These are phyloP conservation scores for Empidonax alnorum DNA, from an alignment of 2,113 vertebrate genomes.

Conservation along the genomic window DNA sequence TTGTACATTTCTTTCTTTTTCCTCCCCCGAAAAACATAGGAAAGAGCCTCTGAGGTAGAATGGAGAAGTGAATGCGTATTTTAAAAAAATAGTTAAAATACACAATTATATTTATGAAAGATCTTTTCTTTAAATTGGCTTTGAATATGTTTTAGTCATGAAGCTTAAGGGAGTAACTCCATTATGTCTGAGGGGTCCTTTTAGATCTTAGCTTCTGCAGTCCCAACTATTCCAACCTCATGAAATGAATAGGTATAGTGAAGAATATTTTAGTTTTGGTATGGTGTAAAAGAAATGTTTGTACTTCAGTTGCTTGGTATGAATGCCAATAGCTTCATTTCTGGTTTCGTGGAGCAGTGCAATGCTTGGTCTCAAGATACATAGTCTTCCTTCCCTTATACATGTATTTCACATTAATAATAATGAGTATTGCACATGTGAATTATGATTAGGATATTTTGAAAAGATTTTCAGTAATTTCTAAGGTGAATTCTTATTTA, in stretches of 20 bases:
- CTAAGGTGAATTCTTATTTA: not conserved
- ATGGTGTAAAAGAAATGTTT: not conserved
- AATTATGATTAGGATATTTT: not conserved
- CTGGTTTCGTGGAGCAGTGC: not conserved
- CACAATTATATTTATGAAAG: not conserved
- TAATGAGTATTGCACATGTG: not conserved
- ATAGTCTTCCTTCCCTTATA: not conserved
- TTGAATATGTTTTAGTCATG: conserved; percentile 22
- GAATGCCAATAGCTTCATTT: conserved; percentile 26
- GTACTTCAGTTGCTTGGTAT: conserved; percentile 2
- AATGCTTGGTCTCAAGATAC: not conserved
- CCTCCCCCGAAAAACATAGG: not conserved
- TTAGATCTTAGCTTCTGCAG: not conserved
- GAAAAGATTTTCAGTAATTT: not conserved
- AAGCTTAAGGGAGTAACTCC: conserved; percentile 46
- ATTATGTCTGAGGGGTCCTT: conserved; percentile 2
- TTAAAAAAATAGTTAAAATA: not conserved
- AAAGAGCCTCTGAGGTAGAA: not conserved
- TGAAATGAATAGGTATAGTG: conserved; percentile 18
- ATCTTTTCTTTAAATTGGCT: not conserved
- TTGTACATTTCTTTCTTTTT: conserved; percentile 35
- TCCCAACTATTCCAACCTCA: conserved; percentile 12
- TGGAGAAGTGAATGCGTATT: not conserved
- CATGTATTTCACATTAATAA: not conserved
- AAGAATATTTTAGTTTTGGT: not conserved